Conservation (phyloP, 2,888 invertebrate species). For the Margaritifera margaritifera region DNA sequence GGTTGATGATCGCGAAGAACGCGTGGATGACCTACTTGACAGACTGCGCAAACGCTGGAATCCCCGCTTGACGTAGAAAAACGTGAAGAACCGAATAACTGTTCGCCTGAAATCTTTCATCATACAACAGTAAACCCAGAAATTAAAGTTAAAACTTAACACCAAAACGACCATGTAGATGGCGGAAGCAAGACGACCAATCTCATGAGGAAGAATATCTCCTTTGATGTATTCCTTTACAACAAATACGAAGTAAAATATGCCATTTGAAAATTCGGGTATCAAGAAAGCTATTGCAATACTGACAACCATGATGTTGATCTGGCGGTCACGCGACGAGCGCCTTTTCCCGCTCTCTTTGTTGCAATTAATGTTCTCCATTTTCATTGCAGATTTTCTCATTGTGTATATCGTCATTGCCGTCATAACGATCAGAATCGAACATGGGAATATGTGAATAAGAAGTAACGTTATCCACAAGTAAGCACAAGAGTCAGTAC, state of each 20-base stretch:
- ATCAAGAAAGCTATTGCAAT: constrained; percentile 30
- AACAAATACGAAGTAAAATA: constrained; percentile 18
- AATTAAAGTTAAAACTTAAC: constrained; percentile 27
- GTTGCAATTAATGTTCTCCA: constrained; percentile 14
- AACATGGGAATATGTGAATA: constrained; percentile 23
- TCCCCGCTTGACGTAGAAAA: constrained; percentile 11
- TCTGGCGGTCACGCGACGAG: constrained; percentile 24
- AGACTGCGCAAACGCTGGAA: constrained; percentile 8
- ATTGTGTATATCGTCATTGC: constrained; percentile 17
- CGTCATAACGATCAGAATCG: constrained; percentile 19
- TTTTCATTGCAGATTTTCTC: constrained; percentile 13
- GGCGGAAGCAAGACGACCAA: constrained; percentile 19
- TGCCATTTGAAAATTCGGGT: constrained; percentile 29
- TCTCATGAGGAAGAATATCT: not conserved
- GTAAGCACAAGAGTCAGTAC: constrained; percentile 27
- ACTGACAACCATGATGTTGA: constrained; percentile 25
- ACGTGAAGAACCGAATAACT: constrained; percentile 9
- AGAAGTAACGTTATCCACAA: constrained; percentile 25
- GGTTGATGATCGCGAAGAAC: too few relatives aligned
- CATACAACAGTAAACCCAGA: constrained; percentile 38
- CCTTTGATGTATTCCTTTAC: constrained; percentile 4
- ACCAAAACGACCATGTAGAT: constrained; percentile 23
- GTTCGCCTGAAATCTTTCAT: constrained; percentile 30
- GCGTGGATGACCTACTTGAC: constrained; percentile 5
- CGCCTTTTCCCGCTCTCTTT: constrained; percentile 5